These are phyloP conservation scores for Grantiella picta DNA, from an alignment of 2,113 vertebrate genomes.

Conservation along the genomic window DNA sequence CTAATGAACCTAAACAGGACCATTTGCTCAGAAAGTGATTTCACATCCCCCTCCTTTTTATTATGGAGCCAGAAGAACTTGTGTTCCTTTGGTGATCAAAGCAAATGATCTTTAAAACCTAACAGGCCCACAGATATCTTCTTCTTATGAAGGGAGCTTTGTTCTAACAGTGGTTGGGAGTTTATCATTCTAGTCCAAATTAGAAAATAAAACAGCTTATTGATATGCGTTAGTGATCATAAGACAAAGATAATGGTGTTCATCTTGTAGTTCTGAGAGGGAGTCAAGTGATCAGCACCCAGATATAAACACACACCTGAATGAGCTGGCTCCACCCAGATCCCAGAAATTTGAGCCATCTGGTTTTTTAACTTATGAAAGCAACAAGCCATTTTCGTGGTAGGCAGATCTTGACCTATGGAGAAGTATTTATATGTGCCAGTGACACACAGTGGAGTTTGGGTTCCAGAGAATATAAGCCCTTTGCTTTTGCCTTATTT, in stretches of 20 bases:
- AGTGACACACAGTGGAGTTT: neutral
- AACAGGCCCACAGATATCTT: neutral
- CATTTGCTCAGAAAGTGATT: neutral
- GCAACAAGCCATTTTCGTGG: neutral
- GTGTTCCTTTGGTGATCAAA: neutral
- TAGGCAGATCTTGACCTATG: neutral
- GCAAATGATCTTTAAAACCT: neutral
- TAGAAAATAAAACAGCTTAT: neutral
- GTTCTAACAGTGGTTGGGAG: neutral
- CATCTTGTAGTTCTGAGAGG: neutral
- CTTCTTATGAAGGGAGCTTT: neutral
- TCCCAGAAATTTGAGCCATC: neutral
- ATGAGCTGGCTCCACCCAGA: neutral
- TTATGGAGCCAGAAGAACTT: neutral
- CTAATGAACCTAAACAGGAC: neutral
- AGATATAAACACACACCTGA: neutral
- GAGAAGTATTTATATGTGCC: neutral
- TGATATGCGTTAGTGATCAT: fast-evolving
- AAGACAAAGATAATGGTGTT: neutral
- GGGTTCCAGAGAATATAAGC: neutral
- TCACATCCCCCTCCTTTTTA: neutral
- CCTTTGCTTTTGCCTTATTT: neutral
- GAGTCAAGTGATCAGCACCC: neutral
- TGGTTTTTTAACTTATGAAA: neutral
- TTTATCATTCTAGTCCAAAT: neutral